Evolutionary conservation across 2,113 vertebrate species (phyloP).

Genomic region (Centropus bengalensis): DNA sequence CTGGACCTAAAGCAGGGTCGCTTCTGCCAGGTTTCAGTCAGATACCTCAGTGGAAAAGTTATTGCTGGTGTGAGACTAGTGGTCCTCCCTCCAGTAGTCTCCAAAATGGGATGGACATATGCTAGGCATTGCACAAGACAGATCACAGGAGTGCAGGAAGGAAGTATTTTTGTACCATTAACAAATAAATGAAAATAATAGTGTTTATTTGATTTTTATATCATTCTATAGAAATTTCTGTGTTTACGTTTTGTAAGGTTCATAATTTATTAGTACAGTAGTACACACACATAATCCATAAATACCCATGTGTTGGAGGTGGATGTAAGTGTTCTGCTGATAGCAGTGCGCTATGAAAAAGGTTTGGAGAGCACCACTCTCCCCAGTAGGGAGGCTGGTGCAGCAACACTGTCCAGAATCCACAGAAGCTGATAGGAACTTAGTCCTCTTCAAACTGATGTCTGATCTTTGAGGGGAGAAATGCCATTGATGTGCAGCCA

Average conservation of each 20-base stretch:
- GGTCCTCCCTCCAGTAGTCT: background rate
- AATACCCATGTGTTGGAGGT: background rate
- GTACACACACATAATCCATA: background rate
- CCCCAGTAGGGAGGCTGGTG: background rate
- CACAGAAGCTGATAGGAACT: background rate
- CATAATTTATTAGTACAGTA: background rate
- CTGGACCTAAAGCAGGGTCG: background rate
- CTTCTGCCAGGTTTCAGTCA: background rate
- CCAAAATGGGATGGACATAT: background rate
- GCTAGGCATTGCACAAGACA: background rate
- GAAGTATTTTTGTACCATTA: background rate
- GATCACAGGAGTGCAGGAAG: background rate
- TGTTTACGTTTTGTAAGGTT: background rate
- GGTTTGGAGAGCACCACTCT: background rate
- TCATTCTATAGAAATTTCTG: background rate
- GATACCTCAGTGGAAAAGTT: background rate
- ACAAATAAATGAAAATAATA: background rate
- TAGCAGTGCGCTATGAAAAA: fast-evolving
- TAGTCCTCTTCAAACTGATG: background rate
- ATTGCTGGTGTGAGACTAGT: background rate
- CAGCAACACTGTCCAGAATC: background rate
- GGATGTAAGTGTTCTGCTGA: background rate
- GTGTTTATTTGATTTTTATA: background rate
- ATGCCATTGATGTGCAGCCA: background rate
- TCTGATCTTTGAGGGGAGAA: background rate